A percentile compares a stretch with the other conserved stretches of the same genome.
phyloP scores from a whole-genome alignment of 2,113 vertebrate genomes.

The Falco punctatus region DNA sequence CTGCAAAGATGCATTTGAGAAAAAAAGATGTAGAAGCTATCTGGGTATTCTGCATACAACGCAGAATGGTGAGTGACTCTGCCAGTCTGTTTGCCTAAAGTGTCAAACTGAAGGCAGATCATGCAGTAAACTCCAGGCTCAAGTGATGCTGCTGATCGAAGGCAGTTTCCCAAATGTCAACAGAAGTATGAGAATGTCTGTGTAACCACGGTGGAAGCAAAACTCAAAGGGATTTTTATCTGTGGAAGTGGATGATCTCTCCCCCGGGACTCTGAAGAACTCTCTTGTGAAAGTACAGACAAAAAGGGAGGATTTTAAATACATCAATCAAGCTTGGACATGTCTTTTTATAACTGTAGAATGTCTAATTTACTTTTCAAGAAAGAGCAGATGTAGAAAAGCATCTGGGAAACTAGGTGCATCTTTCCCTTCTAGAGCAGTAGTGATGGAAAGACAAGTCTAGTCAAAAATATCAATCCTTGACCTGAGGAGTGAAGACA shows the following conservation, averaged over 20 bases:
- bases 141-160: background rate
- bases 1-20: background rate
- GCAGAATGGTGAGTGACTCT: background rate
- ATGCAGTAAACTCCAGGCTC: background rate
- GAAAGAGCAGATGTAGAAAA: background rate
- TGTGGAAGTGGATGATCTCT: background rate
- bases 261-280: background rate
- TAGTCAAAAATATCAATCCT: background rate
- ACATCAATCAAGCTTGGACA: background rate
- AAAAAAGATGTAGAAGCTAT: background rate
- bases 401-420: background rate
- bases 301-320: constrained; percentile 3
- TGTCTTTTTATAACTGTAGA: background rate
- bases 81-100: background rate
- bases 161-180: background rate
- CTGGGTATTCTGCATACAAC: background rate
- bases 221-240: background rate
- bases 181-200: background rate
- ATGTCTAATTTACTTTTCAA: background rate
- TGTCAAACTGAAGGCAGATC: background rate
- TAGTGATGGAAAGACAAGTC: background rate
- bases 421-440: background rate
- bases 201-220: background rate
- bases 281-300: background rate
- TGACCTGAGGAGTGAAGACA: background rate